Base-by-base conservation (phyloP, 2,797 vertebrate genomes). In the Rhinogobio ventralis region DNA sequence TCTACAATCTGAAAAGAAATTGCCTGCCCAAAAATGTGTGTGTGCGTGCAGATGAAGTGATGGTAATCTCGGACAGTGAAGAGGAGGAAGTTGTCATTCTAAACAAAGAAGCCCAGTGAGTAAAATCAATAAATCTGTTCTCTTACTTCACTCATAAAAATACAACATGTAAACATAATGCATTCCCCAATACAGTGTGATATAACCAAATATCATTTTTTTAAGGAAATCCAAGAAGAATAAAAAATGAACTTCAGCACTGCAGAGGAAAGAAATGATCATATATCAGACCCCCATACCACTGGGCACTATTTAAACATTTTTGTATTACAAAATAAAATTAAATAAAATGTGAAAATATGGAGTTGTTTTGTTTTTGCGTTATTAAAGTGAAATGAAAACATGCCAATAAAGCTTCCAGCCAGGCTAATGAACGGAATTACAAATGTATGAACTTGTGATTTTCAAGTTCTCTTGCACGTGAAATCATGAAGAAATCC, bases 81-180 rank as follows among this genome's bases (percentile, higher is more conserved):
- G 98, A 99, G 85, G 98, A 99, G 64, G 97, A 99, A 20, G 96
- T 98, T 77, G 89, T 99, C 81, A 95, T 99, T 88, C 93, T 99
- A 79, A 94, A 97, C 23, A 95, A 96, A 19, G 93, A 96, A 84
- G 64, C 85, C 11, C 33, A 23, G 86, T 89, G 36, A 66, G 86
- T 86, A 33, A 11, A 60, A 2, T 60, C 51, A n/a, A 42, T 28
- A 49, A 11, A 33, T 7, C 13, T 72, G 30, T 39, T 25, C 13
- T 33, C 42, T 53, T 39, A 55, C 17, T 42, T 36, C 11, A 57
- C 51, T 72, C 23, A 46, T 28, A 49, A 14, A 60, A 25, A 20
- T 39, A 51, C 30, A 39, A n/a, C 11, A 57, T n/a, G 36, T 6
- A 3, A 10, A 25, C 8, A 39, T 53, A 39, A 8, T 74, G 36